Percentiles rank a stretch among this genome's conserved stretches.
phyloP scores from a whole-genome alignment of 2,797 vertebrate species.

The Cyclura pinguis region DNA sequence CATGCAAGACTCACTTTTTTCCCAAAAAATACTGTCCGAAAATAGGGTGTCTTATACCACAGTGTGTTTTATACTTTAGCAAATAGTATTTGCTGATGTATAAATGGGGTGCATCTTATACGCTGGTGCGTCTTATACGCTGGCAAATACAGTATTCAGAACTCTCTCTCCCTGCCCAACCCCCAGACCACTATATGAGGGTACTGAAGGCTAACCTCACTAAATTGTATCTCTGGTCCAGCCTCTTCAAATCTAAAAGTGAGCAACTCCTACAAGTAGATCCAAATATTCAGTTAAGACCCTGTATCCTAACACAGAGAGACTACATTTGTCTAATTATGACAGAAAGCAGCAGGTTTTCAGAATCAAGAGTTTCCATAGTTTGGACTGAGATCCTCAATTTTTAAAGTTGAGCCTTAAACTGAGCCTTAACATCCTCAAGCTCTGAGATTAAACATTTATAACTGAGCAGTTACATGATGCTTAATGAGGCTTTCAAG shows the following conservation, averaged over 20 bases:
- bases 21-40: no score
- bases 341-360: not conserved
- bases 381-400: not conserved
- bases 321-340: not conserved
- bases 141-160: not conserved
- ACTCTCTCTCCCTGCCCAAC: not conserved
- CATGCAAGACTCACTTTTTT: no score
- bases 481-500: not conserved
- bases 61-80: no score
- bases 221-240: not conserved
- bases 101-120: no score
- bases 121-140: no score
- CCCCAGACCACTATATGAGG: not conserved
- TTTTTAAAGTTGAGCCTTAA: not conserved
- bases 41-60: no score
- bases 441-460: not conserved
- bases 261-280: not conserved
- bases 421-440: not conserved
- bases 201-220: not conserved
- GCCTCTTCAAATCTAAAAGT: not conserved
- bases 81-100: no score
- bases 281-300: not conserved
- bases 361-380: not conserved
- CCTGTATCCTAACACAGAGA: not conserved
- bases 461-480: no score